Conservation (phyloP, 2,797 vertebrate species). For the Silurus lanzhouensis region DNA sequence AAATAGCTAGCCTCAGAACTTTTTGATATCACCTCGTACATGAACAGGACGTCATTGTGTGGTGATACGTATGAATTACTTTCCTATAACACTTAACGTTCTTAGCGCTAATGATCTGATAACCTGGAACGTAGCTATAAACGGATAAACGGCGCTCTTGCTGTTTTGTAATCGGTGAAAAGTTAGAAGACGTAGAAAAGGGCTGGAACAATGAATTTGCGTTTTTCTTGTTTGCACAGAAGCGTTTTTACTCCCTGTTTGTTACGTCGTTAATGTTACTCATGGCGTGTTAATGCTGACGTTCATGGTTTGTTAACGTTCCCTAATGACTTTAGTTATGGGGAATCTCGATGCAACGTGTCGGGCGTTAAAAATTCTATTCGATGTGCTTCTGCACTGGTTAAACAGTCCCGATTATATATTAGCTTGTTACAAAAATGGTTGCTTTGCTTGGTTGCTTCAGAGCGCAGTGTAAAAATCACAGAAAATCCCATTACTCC, state of each 20-base stretch:
- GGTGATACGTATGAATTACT: too few relatives aligned
- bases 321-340: background rate
- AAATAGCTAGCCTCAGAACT: too few relatives aligned
- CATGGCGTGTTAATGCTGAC: background rate
- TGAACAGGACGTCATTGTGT: too few relatives aligned
- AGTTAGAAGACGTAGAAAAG: too few relatives aligned
- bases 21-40: too few relatives aligned
- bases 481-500: conserved; percentile 43
- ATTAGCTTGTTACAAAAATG: conserved; percentile 30
- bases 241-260: background rate
- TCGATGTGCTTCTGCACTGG: conserved; percentile 21
- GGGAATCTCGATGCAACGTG: background rate
- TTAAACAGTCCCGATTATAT: conserved; percentile 22
- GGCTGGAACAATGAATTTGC: too few relatives aligned
- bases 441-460: conserved; percentile 46
- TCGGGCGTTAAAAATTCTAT: conserved; percentile 1
- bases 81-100: background rate
- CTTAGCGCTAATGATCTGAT: too few relatives aligned
- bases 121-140: background rate
- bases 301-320: conserved; percentile 5
- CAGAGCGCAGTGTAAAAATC: conserved; percentile 39
- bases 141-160: background rate
- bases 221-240: too few relatives aligned
- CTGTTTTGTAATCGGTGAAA: too few relatives aligned
- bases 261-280: background rate